Evolutionary conservation across 2,888 invertebrate genomes (phyloP), one percentile per base, ranked within the genome.

Genomic region (Parasteatoda lunata): DNA sequence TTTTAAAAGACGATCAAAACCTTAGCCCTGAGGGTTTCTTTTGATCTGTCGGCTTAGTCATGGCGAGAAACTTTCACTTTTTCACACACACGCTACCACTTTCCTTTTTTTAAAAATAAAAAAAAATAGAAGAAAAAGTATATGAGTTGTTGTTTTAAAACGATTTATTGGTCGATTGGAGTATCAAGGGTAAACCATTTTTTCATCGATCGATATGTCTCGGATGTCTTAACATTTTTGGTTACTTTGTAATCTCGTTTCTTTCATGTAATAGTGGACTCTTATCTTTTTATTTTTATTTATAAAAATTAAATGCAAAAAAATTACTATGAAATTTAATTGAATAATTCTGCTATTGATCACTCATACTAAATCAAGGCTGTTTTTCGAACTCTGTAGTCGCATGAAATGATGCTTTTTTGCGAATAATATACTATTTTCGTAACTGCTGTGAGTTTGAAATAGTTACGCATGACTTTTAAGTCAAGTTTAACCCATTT

Each of bases 1-100:
- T 77, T 77, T 84, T 77, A 84, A 84, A 84, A 75, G 77, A 71
- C 83, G 83, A 77, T 84, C 83, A 77, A 77, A 84, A 72, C 83
- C 70, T 83, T 71, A 84, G 77, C 83, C 83, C 77, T 15, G 83
- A 81, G 77, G 83, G 65, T 71, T 84, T 77, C 83, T 71, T 77
- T 84, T 84, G 83, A 84, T 84, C 75, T 84, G 83, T 71, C 54
- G 77, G 77, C 77, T 84, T 77, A 77, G 77, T 47, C 71, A 77
- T 52, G 81, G 81, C 72, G 81, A 64, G 77, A 84, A 84, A 84
- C 72, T 75, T 83, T 77, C 75, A 8, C 54, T 54, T 13, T 13
- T n/a, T 4, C 59, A 9, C 30, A 30, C 30, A 59, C 59, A 59
- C 59, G 13, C 59, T 30, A 30, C 30, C 30, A 30, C 30, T 30